These are phyloP conservation scores for Tupiocoris notatus DNA, from an alignment of 2,888 invertebrate species.

Conservation along the genomic window DNA sequence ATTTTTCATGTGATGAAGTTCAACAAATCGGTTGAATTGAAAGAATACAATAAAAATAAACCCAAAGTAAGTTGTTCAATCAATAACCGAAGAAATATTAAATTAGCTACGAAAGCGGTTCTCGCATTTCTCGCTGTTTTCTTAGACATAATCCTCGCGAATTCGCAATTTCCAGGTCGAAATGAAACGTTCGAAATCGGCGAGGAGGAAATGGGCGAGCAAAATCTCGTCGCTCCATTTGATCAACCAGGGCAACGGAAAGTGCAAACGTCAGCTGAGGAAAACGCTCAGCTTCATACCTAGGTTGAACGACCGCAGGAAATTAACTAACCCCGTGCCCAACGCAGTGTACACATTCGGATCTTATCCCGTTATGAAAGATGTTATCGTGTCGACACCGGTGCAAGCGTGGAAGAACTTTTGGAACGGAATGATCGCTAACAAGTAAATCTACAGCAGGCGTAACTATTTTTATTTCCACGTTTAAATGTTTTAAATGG, in stretches of 20 bases:
- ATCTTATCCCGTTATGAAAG: slow-evolving; percentile 25
- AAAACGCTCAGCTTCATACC: slow-evolving; percentile 26
- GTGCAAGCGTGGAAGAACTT: slow-evolving; percentile 29
- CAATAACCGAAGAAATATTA: too few relatives aligned
- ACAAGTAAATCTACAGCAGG: too few relatives aligned
- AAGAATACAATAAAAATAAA: too few relatives aligned
- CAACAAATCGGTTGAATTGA: too few relatives aligned
- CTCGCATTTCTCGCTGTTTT: too few relatives aligned
- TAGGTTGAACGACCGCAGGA: neutral
- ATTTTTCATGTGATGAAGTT: too few relatives aligned
- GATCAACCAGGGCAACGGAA: slow-evolving; percentile 5
- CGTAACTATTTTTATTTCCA: neutral
- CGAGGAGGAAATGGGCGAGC: slow-evolving; percentile 5
- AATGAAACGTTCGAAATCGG: slow-evolving; percentile 6
- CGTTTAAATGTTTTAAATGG: neutral
- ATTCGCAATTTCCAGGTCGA: slow-evolving; percentile 9
- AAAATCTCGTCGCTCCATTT: slow-evolving; percentile 3
- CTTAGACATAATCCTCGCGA: too few relatives aligned
- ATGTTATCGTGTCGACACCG: slow-evolving; percentile 8
- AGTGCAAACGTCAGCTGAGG: slow-evolving; percentile 22
- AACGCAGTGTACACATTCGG: slow-evolving; percentile 16
- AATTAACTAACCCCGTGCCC: neutral
- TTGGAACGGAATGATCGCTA: slow-evolving; percentile 20
- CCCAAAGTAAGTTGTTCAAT: too few relatives aligned
- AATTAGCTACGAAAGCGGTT: too few relatives aligned